Percentiles rank a stretch among this genome's conserved stretches.
phyloP scores from a whole-genome alignment of 2,888 invertebrate genomes.

The Pseudanteris insignis region DNA sequence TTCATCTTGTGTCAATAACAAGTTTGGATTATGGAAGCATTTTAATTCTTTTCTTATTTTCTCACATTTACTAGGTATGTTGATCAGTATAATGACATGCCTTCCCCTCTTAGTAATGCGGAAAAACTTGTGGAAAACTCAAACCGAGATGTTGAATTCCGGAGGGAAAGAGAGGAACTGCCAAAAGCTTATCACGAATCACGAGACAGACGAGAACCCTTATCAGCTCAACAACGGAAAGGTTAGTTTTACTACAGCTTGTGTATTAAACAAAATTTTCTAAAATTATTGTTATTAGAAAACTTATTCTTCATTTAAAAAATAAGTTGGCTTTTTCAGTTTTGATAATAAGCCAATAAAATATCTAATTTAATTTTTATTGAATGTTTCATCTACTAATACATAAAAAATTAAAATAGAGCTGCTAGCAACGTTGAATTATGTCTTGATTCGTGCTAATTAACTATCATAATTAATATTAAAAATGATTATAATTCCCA shows the following conservation, averaged over 20 bases:
- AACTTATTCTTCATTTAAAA: too few relatives aligned
- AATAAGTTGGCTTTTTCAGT: too few relatives aligned
- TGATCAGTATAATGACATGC: slow-evolving; percentile 64
- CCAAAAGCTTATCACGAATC: slow-evolving; percentile 62
- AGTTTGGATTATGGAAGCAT: slow-evolving; percentile 14
- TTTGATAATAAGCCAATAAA: too few relatives aligned
- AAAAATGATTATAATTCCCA: too few relatives aligned
- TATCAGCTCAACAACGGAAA: slow-evolving; percentile 61
- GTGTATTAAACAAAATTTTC: too few relatives aligned
- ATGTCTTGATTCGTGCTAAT: too few relatives aligned
- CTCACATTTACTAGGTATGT: slow-evolving; percentile 61
- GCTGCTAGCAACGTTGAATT: too few relatives aligned
- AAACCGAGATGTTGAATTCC: slow-evolving; percentile 61
- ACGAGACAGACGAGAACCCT: slow-evolving; percentile 55
- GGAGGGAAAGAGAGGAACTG: slow-evolving; percentile 60
- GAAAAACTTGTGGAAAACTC: slow-evolving; percentile 62
- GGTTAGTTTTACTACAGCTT: slow-evolving; percentile 55
- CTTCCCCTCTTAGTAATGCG: slow-evolving; percentile 65
- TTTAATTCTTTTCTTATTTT: slow-evolving; percentile 51
- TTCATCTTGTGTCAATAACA: slow-evolving; percentile 19
- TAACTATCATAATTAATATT: too few relatives aligned
- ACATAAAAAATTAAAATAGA: too few relatives aligned
- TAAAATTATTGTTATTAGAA: too few relatives aligned
- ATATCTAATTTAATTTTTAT: too few relatives aligned
- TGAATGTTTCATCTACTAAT: too few relatives aligned